Conservation (phyloP, 2,113 vertebrate genomes). For the Gallinago media region DNA sequence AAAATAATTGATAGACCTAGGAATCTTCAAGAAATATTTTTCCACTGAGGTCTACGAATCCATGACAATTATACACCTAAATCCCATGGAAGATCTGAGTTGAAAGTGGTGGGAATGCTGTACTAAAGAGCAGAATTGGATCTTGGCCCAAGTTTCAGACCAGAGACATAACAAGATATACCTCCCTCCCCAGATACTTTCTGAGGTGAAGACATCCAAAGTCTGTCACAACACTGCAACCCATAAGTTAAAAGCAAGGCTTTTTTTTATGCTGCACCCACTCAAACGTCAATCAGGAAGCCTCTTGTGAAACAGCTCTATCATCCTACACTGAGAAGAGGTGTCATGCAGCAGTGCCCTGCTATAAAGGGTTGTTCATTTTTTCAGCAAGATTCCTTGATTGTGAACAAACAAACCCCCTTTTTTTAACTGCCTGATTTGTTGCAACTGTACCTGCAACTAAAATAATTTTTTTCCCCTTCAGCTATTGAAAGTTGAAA, state of each 20-base stretch:
- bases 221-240: conserved; percentile 18
- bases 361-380: background rate
- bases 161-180: background rate
- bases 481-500: background rate
- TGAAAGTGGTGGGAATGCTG: background rate
- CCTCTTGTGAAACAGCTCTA: background rate
- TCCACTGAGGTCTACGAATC: background rate
- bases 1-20: background rate
- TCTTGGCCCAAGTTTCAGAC: background rate
- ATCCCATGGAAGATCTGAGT: background rate
- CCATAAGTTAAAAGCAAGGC: background rate
- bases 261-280: conserved; percentile 7
- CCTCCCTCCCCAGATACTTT: background rate
- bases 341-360: background rate
- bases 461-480: background rate
- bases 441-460: background rate
- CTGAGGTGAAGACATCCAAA: background rate
- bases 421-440: background rate
- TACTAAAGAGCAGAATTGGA: background rate
- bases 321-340: conserved; percentile 15
- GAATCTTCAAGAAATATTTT: background rate
- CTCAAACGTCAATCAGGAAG: conserved; percentile 27
- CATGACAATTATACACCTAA: background rate
- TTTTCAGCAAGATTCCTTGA: background rate
- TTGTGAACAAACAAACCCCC: background rate